A percentile compares a stretch with the other conserved stretches of the same genome.
phyloP scores from a whole-genome alignment of 2,797 vertebrate genomes.

The Sphenodon punctatus region DNA sequence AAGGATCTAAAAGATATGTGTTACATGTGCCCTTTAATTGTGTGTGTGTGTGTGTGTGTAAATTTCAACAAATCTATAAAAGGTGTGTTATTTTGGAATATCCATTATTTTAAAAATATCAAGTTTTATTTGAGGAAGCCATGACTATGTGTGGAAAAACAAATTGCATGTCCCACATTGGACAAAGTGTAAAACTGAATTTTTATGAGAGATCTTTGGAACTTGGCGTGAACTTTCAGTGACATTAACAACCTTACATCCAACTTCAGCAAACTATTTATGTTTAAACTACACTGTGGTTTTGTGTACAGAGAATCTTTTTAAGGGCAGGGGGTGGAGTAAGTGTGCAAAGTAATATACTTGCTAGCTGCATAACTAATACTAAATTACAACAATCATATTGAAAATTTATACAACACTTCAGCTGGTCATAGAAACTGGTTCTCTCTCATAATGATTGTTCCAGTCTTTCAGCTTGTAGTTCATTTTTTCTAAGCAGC shows the following conservation, averaged over 20 bases:
- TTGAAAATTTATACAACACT: too few relatives aligned
- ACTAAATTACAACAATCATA: not conserved
- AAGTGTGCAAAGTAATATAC: not conserved
- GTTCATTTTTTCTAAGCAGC: too few relatives aligned
- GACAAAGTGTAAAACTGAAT: constrained; percentile 56
- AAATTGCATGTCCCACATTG: constrained; percentile 41
- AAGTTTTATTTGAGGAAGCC: constrained; percentile 30
- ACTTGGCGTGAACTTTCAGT: constrained; percentile 62
- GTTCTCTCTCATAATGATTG: too few relatives aligned
- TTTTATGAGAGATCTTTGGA: constrained; percentile 61
- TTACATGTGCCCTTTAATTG: too few relatives aligned
- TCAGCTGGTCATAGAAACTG: too few relatives aligned
- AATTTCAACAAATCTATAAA: not conserved
- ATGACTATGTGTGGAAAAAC: too few relatives aligned
- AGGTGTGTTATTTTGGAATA: constrained; percentile 25
- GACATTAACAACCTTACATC: constrained; percentile 51
- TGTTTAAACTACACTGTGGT: not conserved
- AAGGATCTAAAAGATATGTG: too few relatives aligned
- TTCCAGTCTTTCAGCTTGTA: too few relatives aligned
- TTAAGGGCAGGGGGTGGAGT: constrained; percentile 36
- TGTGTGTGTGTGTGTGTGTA: not conserved
- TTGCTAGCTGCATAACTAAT: not conserved
- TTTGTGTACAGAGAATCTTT: not conserved
- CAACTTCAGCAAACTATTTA: constrained; percentile 30
- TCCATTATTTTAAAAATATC: not conserved